Conservation (phyloP, 2,113 vertebrate species). For the Pampusana beccarii region DNA sequence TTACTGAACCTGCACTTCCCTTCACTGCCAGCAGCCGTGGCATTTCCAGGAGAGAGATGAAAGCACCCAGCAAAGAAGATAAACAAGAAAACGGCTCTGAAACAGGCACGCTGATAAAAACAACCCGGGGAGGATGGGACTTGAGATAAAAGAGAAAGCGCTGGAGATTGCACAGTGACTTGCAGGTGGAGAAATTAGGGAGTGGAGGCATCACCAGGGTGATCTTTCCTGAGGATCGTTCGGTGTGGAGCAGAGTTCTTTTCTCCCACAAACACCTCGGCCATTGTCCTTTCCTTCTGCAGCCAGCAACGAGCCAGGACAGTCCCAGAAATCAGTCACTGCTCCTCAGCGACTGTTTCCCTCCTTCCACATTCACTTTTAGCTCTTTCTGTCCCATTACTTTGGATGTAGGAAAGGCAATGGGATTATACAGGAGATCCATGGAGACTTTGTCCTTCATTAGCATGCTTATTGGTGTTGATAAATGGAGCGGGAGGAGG, state of each 20-base stretch:
- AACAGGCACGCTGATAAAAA: neutral
- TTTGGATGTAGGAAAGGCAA: neutral
- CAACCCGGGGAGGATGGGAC: neutral
- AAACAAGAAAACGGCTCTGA: neutral
- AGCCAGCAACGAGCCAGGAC: neutral
- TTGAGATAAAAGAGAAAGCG: neutral
- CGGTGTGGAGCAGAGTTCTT: neutral
- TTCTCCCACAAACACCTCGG: fast-evolving
- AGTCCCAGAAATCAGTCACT: neutral
- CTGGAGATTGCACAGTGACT: neutral
- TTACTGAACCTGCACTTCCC: neutral
- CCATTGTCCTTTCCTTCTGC: neutral
- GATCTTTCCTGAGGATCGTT: fast-evolving
- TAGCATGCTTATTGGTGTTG: neutral
- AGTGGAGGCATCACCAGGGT: neutral
- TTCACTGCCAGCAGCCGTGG: neutral
- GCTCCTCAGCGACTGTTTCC: neutral
- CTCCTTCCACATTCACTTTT: neutral
- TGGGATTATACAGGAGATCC: neutral
- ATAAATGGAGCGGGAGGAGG: neutral
- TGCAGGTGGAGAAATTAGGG: neutral
- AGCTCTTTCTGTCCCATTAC: neutral
- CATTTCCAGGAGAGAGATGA: neutral
- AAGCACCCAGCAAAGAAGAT: neutral
- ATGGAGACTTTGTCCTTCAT: neutral